phyloP scores from a whole-genome alignment of 1,140 invertebrate species.

The Bombus confusus region DNA sequence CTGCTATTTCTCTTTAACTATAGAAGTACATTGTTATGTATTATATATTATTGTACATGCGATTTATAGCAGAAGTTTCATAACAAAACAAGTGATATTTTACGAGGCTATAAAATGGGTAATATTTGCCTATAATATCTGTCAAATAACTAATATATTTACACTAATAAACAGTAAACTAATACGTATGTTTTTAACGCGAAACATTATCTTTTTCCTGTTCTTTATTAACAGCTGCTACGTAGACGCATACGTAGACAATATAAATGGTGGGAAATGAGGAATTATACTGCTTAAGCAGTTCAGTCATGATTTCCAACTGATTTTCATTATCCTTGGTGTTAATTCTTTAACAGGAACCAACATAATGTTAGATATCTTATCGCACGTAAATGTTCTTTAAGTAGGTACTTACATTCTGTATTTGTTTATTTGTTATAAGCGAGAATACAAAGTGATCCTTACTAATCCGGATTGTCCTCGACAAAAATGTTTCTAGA shows the following conservation, averaged over 20 bases:
- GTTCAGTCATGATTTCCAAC: conserved; percentile 12
- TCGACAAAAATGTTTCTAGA: neutral
- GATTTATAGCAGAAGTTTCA: neutral
- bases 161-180: neutral
- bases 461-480: neutral
- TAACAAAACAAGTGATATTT: neutral
- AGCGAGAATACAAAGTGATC: neutral
- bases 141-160: too few relatives aligned
- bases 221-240: neutral
- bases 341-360: conserved; percentile 18
- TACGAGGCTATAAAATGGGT: neutral
- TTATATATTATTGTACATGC: too few relatives aligned
- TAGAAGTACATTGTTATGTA: too few relatives aligned
- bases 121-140: neutral
- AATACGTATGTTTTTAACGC: too few relatives aligned
- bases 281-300: neutral
- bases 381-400: conserved; percentile 16
- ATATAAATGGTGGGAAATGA: neutral
- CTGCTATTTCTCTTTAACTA: too few relatives aligned
- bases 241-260: neutral
- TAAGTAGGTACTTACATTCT: neutral
- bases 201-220: neutral
- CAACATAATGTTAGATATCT: conserved; percentile 4
- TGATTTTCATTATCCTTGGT: conserved; percentile 28
- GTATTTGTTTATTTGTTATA: too few relatives aligned